Evolutionary conservation across 2,888 invertebrate genomes (phyloP), one percentile per base, ranked within the genome.

Genomic region (Pristionchus fissidentatus): DNA sequence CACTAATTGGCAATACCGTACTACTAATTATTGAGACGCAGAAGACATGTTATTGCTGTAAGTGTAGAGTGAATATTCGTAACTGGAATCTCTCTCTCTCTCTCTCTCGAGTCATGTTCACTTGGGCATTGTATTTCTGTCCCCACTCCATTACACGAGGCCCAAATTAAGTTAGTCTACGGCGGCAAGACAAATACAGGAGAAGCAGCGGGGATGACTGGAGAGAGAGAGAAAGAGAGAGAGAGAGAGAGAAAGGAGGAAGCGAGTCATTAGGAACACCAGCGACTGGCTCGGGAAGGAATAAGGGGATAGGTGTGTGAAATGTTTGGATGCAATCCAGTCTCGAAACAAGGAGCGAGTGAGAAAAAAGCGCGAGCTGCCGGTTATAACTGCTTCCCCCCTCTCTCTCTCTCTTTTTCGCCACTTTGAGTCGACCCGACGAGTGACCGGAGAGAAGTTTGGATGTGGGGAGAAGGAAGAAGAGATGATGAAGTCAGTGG

Each of bases 401-500:
- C 55, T n/a, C n/a, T n/a, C n/a, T n/a, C n/a, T n/a, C n/a, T n/a
- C n/a, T n/a, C n/a, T n/a, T n/a, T n/a, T n/a, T n/a, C n/a, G n/a
- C n/a, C n/a, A n/a, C n/a, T n/a, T n/a, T n/a, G n/a, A n/a, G n/a
- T n/a, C n/a, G n/a, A n/a, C n/a, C 15, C 4, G 5, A 22, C n/a
- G 41, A 70, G 70, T 70, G 70, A 70, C 70, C 70, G 70, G 26
- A 41, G n/a, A n/a, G 38, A 32, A 70, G 19, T 70, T 5, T 32
- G 5, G 49, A 35, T 1, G 19, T n/a, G 75, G 49, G 75, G 75
- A 15, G 26, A 32, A 46, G 5, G 46, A 52, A 75, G 49, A 46
- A 32, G 75, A 41, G 75, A 75, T 75, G 75, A 75, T 75, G 75
- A 75, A 75, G 75, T 46, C 46, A 52, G 75, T 46, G 46, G 49